Base-by-base conservation (phyloP, 1,140 invertebrate genomes). In the Lepidurus arcticus region DNA sequence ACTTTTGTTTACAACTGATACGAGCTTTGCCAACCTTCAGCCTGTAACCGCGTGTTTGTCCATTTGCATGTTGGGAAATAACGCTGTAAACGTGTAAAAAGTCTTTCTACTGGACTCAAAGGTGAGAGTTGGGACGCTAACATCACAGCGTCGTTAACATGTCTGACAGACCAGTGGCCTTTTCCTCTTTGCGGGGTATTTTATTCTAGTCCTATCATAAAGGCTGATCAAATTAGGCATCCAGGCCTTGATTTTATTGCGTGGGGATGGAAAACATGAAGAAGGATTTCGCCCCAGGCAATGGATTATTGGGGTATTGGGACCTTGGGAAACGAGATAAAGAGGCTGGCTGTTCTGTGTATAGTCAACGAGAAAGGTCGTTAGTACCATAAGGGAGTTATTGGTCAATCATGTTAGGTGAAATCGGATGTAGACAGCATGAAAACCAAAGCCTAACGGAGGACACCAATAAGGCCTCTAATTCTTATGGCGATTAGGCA, bases 1-100 rank as follows among this genome's bases (percentile, higher is more conserved):
- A 65, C 53, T 65, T 65, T 65, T 65, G 53, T 65, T 65, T 65
- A 65, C 53, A 21, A 65, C 53, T 65, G 53, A 65, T 65, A 65
- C 0, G 53, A 65, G 21, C 53, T 65, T 65, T 21, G 34, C 21
- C 53, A 65, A 65, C 53, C 53, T 65, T 65, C 53, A 65, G 53
- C 53, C 53, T 65, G n/a, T 21, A 65, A 65, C 53, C 53, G 53
- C 53, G 21, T 65, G 53, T 65, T 65, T 7, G 53, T 21, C 53
- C 53, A 65, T 65, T 65, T 65, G 53, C 53, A 65, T 65, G 53
- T 65, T 65, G 53, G 8, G 53, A 65, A 13, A 65, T 21, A 65
- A 21, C 53, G 16, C 6, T 65, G 53, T 65, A 65, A 65, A 21
- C 53, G 53, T 21, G 13, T 13, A 65, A 13, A 53, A 7, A 7